Base-by-base conservation (phyloP, 2,888 invertebrate species). In the Synanthedon formicaeformis region DNA sequence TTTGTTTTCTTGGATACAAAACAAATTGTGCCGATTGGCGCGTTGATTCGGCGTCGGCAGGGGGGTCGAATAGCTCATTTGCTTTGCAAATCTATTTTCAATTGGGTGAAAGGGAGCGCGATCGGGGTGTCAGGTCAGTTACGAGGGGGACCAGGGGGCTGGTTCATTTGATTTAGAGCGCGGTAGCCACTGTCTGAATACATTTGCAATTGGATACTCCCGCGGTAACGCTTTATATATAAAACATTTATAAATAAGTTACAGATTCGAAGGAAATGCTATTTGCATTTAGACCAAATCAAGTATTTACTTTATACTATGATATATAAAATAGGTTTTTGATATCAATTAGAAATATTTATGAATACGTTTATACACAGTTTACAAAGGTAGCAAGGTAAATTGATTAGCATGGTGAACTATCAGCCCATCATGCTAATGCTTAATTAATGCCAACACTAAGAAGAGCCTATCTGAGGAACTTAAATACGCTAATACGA, bases 11-110 rank as follows among this genome's bases (percentile, higher is more conserved):
- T 34, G 60, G 60, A 67, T 67, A 73, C 73, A 72, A 70, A 78
- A 78, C 72, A 78, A 78, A 78, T 78, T 71, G 75, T 67, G 61
- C 57, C 67, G 69, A 73, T 72, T 66, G 51, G 41, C 45, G 34
- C 50, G 41, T 51, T 53, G 53, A 51, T 53, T 53, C 41, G 18
- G 50, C 50, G 49, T 40, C 27, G 52, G 51, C 51, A 51, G 45
- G 52, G 58, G 60, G 58, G 58, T 62, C 58, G 50, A 52, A 57
- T 50, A 55, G 51, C 63, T 67, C 66, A 70, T 72, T 73, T 72
- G 65, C 60, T 62, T 70, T 68, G 64, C 67, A 71, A 69, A 71
- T 71, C 69, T 66, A 57, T 67, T 71, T 64, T 63, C 64, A 61
- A 69, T 69, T 62, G 64, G 62, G 56, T 49, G 53, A 51, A 55